These are phyloP conservation scores for human (Homo sapiens) DNA, from an alignment of 2,113 vertebrate genomes.

Conservation along the genomic window DNA sequence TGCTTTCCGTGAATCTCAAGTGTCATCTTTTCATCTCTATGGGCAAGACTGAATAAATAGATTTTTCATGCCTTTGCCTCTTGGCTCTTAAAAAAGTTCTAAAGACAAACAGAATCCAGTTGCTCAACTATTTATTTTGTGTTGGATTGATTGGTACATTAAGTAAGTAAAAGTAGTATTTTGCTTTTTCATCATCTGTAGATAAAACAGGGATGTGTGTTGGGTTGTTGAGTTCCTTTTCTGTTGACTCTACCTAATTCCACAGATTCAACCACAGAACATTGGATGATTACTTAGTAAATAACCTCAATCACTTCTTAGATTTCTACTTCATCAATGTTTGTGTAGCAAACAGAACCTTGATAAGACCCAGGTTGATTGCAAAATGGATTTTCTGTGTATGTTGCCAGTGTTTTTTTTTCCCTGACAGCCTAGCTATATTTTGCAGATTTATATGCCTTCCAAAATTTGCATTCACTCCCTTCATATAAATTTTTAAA, in stretches of 20 bases:
- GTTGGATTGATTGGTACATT: conserved; percentile 59
- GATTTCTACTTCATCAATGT: conserved; percentile 64
- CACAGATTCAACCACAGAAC: conserved; percentile 42
- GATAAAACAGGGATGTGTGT: conserved; percentile 64
- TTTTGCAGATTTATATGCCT: conserved; percentile 41
- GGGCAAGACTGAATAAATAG: not conserved
- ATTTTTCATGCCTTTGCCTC: not conserved
- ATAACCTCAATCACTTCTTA: conserved; percentile 65
- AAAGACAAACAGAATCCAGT: conserved; percentile 10
- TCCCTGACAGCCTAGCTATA: conserved; percentile 45
- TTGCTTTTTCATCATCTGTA: conserved; percentile 64
- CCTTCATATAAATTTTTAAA: not conserved
- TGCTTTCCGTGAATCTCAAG: not conserved
- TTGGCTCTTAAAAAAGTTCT: not conserved
- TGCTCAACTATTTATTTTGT: conserved; percentile 35
- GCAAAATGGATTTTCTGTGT: conserved; percentile 73
- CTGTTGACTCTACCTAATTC: conserved; percentile 64
- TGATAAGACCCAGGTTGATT: conserved; percentile 73
- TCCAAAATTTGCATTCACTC: conserved; percentile 38
- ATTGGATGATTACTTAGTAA: conserved; percentile 72
- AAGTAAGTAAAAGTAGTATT: conserved; percentile 33
- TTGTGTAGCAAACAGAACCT: conserved; percentile 78
- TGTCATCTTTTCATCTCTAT: not conserved
- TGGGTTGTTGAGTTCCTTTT: conserved; percentile 71
- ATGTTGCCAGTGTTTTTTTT: conserved; percentile 55